Evolutionary conservation across 2,888 invertebrate genomes (phyloP).

Genomic region (Emesis russula): DNA sequence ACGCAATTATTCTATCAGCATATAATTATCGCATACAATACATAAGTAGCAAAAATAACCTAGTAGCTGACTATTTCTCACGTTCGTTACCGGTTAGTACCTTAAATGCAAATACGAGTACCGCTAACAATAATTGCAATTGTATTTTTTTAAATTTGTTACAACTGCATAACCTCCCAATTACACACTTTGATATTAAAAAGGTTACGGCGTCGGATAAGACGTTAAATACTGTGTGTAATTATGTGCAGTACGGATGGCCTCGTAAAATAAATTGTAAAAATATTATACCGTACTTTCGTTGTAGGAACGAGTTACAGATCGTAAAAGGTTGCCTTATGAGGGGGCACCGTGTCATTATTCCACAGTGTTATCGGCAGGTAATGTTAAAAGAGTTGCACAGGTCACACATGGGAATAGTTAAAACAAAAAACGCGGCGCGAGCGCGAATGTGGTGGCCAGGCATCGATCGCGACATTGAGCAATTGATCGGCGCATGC

Average conservation of each 20-base stretch:
- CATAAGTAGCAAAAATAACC: slow-evolving; percentile 79
- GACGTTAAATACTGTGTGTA: slow-evolving; percentile 37
- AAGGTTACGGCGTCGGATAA: slow-evolving; percentile 58
- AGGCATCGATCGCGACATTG: slow-evolving; percentile 59
- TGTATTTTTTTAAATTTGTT: slow-evolving; percentile 13
- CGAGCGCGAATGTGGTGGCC: too few species aligned
- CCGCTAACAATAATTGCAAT: slow-evolving; percentile 62
- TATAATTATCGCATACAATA: slow-evolving; percentile 88
- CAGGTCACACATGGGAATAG: slow-evolving; percentile 55
- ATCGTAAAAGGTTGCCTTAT: slow-evolving; percentile 62
- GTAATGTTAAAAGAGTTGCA: slow-evolving; percentile 73
- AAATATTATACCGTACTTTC: slow-evolving; percentile 59
- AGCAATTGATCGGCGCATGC: slow-evolving; percentile 61
- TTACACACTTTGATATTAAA: slow-evolving; percentile 48
- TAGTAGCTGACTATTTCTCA: slow-evolving; percentile 73
- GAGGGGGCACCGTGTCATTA: slow-evolving; percentile 72
- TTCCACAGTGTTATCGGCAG: slow-evolving; percentile 52
- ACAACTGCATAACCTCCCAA: slow-evolving; percentile 33
- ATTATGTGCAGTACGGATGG: slow-evolving; percentile 66
- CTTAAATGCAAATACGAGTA: slow-evolving; percentile 34
- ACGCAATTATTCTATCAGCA: slow-evolving; percentile 84
- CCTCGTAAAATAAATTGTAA: slow-evolving; percentile 51
- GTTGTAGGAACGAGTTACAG: slow-evolving; percentile 38
- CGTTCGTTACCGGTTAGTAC: slow-evolving; percentile 45
- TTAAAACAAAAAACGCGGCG: slow-evolving; percentile 76